A percentile compares a stretch with the other conserved stretches of the same genome.
phyloP scores from a whole-genome alignment of 2,113 vertebrate genomes.

The Pimephales promelas region DNA sequence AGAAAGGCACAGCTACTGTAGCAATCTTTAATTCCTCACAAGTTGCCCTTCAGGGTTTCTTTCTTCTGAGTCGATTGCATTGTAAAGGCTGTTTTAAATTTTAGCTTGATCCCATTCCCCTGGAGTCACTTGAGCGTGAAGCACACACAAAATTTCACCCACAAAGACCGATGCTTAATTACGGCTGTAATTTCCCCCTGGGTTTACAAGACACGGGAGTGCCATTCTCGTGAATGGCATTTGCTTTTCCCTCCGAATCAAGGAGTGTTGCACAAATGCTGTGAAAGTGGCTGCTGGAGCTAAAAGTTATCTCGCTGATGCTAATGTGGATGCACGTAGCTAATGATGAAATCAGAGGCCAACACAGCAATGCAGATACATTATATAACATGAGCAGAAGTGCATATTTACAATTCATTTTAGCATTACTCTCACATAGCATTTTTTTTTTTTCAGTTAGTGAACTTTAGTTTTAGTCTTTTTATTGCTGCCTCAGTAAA shows the following conservation, averaged over 20 bases:
- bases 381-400: constrained; percentile 39
- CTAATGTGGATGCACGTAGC: constrained; percentile 61
- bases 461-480: not conserved
- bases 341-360: constrained; percentile 68
- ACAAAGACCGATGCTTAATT: constrained; percentile 61
- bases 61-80: constrained; percentile 15
- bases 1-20: not conserved
- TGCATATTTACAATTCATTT: constrained; percentile 31
- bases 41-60: constrained; percentile 28
- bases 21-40: constrained; percentile 8
- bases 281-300: constrained; percentile 45
- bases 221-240: constrained; percentile 51
- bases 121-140: constrained; percentile 42
- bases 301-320: constrained; percentile 62
- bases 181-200: constrained; percentile 50
- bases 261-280: constrained; percentile 49
- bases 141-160: constrained; percentile 54
- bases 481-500: constrained; percentile 25
- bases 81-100: constrained; percentile 39
- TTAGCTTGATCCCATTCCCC: constrained; percentile 49
- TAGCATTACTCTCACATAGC: constrained; percentile 29
- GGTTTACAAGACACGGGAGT: constrained; percentile 54
- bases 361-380: constrained; percentile 59
- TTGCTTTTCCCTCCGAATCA: constrained; percentile 43
- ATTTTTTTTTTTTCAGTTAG: constrained; percentile 21